phyloP scores from a whole-genome alignment of 2,888 invertebrate genomes.

The Geotrupes spiniger region DNA sequence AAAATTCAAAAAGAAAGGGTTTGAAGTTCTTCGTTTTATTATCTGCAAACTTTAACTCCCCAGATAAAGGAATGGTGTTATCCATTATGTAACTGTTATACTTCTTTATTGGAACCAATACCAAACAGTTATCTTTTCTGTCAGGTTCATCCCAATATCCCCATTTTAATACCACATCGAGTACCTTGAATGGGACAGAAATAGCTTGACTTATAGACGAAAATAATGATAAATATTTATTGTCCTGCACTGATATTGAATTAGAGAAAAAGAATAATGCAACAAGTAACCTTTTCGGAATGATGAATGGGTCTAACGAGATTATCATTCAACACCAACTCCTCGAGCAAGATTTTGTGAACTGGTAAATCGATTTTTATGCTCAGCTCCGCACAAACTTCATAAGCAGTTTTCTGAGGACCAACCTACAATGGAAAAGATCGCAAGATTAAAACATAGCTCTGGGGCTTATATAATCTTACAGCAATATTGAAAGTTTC shows the following conservation, averaged over 20 bases:
- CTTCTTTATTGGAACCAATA: slow-evolving; percentile 53
- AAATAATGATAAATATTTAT: too few species aligned
- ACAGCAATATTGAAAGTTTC: slow-evolving; percentile 62
- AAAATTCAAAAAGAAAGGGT: slow-evolving; percentile 75
- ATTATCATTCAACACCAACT: slow-evolving; percentile 73
- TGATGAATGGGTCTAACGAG: slow-evolving; percentile 76
- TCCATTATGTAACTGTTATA: slow-evolving; percentile 46
- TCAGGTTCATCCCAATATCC: slow-evolving; percentile 86
- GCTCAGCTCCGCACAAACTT: slow-evolving; percentile 70
- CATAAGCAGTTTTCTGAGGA: slow-evolving; percentile 73
- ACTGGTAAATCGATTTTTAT: slow-evolving; percentile 62
- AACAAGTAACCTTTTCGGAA: slow-evolving; percentile 57
- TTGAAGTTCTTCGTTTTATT: slow-evolving; percentile 72
- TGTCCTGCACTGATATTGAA: too few species aligned
- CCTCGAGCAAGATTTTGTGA: slow-evolving; percentile 73
- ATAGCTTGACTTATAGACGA: slow-evolving; percentile 3
- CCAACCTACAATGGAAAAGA: slow-evolving; percentile 57
- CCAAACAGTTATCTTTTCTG: slow-evolving; percentile 75
- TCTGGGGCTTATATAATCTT: slow-evolving; percentile 29
- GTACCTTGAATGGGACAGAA: slow-evolving; percentile 41
- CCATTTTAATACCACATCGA: slow-evolving; percentile 75
- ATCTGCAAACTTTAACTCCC: slow-evolving; percentile 78
- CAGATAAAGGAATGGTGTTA: slow-evolving; percentile 60
- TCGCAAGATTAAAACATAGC: neutral
- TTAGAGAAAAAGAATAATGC: slow-evolving; percentile 10